These are phyloP conservation scores for Chrysolina americana DNA, from an alignment of 2,888 invertebrate genomes.

Conservation along the genomic window DNA sequence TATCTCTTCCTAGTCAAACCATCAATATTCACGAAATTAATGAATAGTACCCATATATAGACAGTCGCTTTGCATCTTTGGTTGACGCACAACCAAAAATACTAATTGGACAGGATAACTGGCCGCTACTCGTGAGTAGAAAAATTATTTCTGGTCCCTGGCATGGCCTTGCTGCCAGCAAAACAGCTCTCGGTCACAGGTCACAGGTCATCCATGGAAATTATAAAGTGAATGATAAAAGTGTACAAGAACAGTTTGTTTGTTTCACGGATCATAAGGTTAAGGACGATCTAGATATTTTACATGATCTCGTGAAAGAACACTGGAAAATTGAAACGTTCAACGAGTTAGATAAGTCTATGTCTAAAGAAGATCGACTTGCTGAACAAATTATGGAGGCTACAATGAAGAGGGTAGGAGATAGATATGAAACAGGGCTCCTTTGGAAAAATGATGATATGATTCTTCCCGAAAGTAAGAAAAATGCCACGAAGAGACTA, in stretches of 20 bases:
- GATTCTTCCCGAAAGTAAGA: too few relatives aligned
- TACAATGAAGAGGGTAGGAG: slow-evolving; percentile 27
- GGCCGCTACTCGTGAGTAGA: too few relatives aligned
- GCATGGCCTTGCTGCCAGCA: neutral
- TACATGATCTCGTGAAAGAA: slow-evolving; percentile 22
- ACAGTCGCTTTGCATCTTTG: too few relatives aligned
- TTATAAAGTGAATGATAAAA: neutral
- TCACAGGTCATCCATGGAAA: neutral
- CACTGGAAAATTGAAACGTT: slow-evolving; percentile 4
- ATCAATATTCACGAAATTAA: neutral
- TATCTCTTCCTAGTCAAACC: neutral
- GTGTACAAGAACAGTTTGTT: too few relatives aligned
- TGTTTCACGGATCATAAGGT: neutral
- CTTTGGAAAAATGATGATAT: too few relatives aligned
- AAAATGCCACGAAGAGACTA: too few relatives aligned
- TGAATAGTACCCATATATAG: neutral
- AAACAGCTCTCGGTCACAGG: neutral
- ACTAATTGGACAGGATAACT: too few relatives aligned
- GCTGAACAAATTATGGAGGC: too few relatives aligned
- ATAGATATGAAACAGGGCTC: neutral
- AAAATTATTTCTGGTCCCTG: too few relatives aligned
- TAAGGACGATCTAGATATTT: slow-evolving; percentile 19
- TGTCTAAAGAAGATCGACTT: slow-evolving; percentile 23
- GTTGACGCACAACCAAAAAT: too few relatives aligned
- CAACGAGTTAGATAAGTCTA: neutral